Percentiles rank a stretch among this genome's conserved stretches.
Evolutionary conservation across 2,888 invertebrate species (phyloP).

Genomic region (Epirrhoe alternata): DNA sequence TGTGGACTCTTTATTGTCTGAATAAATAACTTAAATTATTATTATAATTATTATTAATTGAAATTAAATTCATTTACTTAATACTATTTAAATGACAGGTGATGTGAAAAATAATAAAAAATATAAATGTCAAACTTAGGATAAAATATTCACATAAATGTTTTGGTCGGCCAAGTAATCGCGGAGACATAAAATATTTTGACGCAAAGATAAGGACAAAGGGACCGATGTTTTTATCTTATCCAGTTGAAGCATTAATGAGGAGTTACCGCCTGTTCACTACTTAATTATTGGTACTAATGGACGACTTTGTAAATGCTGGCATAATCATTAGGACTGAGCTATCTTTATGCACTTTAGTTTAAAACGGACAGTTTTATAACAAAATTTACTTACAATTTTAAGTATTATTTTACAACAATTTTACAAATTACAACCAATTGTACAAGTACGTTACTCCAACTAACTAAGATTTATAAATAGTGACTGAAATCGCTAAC

Average conservation of each 20-base stretch:
- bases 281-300: conserved; percentile 63
- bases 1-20: no score
- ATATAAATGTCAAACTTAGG: not conserved
- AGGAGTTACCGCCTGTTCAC: conserved; percentile 65
- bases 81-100: no score
- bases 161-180: conserved; percentile 55
- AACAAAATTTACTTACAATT: not conserved
- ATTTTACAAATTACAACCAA: no score
- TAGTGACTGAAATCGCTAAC: no score
- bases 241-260: conserved; percentile 76
- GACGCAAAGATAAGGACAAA: conserved; percentile 77
- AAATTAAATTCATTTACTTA: no score
- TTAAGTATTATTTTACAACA: no score
- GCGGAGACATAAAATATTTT: conserved; percentile 80
- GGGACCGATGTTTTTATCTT: conserved; percentile 74
- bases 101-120: not conserved
- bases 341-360: not conserved
- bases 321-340: not conserved
- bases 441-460: no score
- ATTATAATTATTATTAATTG: no score
- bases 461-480: no score
- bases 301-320: conserved; percentile 6
- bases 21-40: no score
- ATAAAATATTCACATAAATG: conserved; percentile 27
- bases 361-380: not conserved